Conservation (phyloP, 1,140 invertebrate species). For the Bombus breviceps region DNA sequence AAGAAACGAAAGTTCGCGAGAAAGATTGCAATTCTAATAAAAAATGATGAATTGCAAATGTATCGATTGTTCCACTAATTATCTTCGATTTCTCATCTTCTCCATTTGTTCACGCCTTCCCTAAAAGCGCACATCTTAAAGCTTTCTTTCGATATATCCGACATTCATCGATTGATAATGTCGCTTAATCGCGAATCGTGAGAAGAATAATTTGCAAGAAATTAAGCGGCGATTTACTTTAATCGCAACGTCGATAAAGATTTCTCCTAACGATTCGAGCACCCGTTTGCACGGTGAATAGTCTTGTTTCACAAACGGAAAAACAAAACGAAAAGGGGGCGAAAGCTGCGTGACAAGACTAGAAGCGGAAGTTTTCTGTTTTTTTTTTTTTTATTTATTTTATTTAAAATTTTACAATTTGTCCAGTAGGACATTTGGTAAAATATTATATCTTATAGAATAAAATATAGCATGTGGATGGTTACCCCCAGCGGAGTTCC, state of each 20-base stretch:
- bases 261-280: neutral
- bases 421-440: too few species aligned
- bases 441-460: too few species aligned
- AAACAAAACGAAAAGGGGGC: conserved; percentile 14
- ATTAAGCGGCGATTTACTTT: neutral
- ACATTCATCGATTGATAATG: neutral
- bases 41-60: neutral
- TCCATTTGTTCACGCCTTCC: neutral
- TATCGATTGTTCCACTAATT: neutral
- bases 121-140: neutral
- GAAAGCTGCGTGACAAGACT: conserved; percentile 32
- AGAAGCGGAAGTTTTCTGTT: neutral
- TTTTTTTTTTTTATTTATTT: too few species aligned
- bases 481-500: too few species aligned
- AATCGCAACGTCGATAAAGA: neutral
- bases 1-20: too few species aligned
- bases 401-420: too few species aligned
- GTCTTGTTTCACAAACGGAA: neutral
- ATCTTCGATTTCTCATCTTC: neutral
- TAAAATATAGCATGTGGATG: too few species aligned
- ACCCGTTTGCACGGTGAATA: neutral
- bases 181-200: neutral
- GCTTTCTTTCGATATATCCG: neutral
- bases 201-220: neutral
- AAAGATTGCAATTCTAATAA: too few species aligned